Percentiles rank a stretch among this genome's conserved stretches.
Conservation (phyloP, 2,113 vertebrate genomes). For the Lycocorax pyrrhopterus region DNA sequence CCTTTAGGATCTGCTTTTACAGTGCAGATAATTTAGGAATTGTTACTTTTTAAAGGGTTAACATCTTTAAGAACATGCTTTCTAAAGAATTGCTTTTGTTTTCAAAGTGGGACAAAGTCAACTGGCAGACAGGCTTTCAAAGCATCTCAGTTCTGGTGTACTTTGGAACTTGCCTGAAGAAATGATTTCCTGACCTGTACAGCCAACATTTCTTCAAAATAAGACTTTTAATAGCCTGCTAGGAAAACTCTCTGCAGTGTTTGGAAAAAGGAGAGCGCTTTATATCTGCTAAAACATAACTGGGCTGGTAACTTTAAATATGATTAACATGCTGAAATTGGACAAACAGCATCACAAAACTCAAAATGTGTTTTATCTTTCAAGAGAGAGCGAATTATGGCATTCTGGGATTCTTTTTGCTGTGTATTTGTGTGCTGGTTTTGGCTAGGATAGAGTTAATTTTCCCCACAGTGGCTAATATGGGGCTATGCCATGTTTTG, state of each 20-base stretch:
- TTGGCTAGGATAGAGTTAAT: not conserved
- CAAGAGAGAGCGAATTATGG: not conserved
- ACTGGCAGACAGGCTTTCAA: not conserved
- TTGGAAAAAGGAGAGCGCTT: not conserved
- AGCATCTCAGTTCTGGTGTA: not conserved
- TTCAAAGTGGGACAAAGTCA: not conserved
- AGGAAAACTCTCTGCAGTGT: not conserved
- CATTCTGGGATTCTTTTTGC: not conserved
- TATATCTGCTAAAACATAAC: not conserved
- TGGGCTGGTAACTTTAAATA: not conserved
- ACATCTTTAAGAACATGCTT: not conserved
- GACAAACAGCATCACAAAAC: not conserved
- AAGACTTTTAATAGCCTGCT: not conserved
- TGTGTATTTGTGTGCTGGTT: not conserved
- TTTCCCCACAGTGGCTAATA: not conserved
- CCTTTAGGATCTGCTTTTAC: not conserved
- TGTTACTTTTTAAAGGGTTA: constrained; percentile 32
- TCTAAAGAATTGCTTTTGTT: constrained; percentile 17
- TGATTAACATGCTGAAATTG: not conserved
- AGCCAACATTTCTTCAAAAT: not conserved
- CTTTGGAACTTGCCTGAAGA: constrained; percentile 2
- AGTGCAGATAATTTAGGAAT: not conserved
- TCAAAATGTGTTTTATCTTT: not conserved
- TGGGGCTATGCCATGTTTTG: not conserved
- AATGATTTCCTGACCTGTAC: not conserved